Evolutionary conservation across 2,888 invertebrate genomes (phyloP).

Genomic region (Patella pellucida): DNA sequence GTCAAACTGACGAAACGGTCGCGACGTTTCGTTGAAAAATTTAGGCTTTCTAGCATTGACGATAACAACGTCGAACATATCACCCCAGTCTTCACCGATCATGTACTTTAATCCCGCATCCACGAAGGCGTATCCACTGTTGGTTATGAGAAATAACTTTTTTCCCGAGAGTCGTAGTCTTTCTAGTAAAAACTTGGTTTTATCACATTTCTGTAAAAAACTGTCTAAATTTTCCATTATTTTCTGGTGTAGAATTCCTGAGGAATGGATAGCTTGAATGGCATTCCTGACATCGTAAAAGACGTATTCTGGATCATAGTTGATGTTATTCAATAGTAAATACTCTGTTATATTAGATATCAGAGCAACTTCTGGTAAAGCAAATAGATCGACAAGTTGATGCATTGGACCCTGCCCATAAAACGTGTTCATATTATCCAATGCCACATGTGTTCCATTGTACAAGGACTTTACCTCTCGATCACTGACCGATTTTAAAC

Average conservation of each 20-base stretch:
- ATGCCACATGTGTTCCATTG: too few species aligned
- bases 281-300: too few species aligned
- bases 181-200: constrained; percentile 82
- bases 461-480: too few species aligned
- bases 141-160: constrained; percentile 94
- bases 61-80: constrained; percentile 93
- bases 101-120: constrained; percentile 92
- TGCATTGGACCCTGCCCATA: too few species aligned
- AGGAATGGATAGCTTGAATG: constrained; percentile 83
- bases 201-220: constrained; percentile 61
- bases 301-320: too few species aligned
- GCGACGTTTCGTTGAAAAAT: constrained; percentile 90
- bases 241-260: constrained; percentile 87
- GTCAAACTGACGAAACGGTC: constrained; percentile 91
- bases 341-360: too few species aligned
- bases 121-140: constrained; percentile 93
- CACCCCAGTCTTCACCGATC: constrained; percentile 89
- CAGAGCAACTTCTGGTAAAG: too few species aligned
- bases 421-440: too few species aligned
- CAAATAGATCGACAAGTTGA: too few species aligned
- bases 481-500: too few species aligned
- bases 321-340: too few species aligned
- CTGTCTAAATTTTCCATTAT: constrained; percentile 81
- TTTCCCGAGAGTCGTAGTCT: constrained; percentile 83
- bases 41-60: constrained; percentile 92